Conservation (phyloP, 2,888 invertebrate species). For the Aphrophora alni region DNA sequence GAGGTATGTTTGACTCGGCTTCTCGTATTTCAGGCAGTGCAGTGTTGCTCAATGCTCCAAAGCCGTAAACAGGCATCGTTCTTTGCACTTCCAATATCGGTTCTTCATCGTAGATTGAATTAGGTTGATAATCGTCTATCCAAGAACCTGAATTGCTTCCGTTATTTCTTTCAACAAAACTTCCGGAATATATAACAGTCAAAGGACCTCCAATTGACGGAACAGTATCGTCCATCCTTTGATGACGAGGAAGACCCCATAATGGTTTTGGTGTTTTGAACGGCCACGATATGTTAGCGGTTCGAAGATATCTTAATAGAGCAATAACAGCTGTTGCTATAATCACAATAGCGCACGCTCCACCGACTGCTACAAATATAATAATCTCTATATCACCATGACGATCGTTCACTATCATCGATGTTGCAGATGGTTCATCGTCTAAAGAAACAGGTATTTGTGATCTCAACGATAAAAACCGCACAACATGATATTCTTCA, state of each 20-base stretch:
- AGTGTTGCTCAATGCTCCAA: conserved; percentile 41
- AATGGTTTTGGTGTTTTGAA: conserved; percentile 48
- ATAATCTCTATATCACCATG: conserved; percentile 53
- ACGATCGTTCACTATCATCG: conserved; percentile 46
- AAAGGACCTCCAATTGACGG: conserved; percentile 47
- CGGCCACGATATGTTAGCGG: conserved; percentile 48
- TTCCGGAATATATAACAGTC: conserved; percentile 54
- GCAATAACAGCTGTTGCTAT: conserved; percentile 48
- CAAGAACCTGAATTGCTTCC: conserved; percentile 46
- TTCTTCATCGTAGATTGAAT: conserved; percentile 33
- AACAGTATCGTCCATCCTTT: conserved; percentile 46
- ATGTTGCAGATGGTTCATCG: conserved; percentile 45
- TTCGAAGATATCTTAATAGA: conserved; percentile 46
- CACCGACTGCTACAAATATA: conserved; percentile 52
- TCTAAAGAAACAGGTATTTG: conserved; percentile 49
- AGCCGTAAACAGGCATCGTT: conserved; percentile 43
- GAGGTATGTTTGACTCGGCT: conserved; percentile 35
- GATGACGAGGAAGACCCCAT: conserved; percentile 46
- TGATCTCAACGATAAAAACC: conserved; percentile 49
- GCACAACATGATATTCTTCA: conserved; percentile 54
- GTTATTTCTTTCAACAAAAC: conserved; percentile 51
- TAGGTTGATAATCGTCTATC: conserved; percentile 47
- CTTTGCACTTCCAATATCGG: conserved; percentile 27
- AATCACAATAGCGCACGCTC: conserved; percentile 48
- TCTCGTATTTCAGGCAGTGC: conserved; percentile 41